A percentile compares a stretch with the other conserved stretches of the same genome.
phyloP scores from a whole-genome alignment of 2,888 invertebrate genomes.

The Aphidius colemani region DNA sequence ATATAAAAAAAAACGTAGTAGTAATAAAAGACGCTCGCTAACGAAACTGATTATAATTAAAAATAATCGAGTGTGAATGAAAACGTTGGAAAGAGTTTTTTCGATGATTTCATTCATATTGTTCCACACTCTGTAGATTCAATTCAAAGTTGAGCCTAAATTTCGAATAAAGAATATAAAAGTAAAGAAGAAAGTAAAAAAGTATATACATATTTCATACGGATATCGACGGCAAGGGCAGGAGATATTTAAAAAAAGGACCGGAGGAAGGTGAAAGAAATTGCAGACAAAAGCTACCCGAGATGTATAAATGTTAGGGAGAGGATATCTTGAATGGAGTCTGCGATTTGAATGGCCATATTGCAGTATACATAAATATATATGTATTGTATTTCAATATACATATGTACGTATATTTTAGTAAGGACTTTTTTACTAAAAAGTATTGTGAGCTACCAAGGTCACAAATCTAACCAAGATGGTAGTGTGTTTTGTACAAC shows the following conservation, averaged over 20 bases:
- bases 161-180: conserved; percentile 11
- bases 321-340: conserved; percentile 54
- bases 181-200: conserved; percentile 17
- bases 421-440: conserved; percentile 48
- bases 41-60: too few relatives aligned
- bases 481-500: background rate
- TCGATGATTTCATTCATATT: background rate
- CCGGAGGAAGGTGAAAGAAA: conserved; percentile 34
- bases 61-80: background rate
- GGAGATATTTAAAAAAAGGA: conserved; percentile 30
- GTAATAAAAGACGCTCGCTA: background rate
- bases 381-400: conserved; percentile 8
- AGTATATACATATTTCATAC: background rate
- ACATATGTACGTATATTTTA: conserved; percentile 36
- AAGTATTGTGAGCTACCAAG: conserved; percentile 53
- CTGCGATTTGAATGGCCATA: conserved; percentile 54
- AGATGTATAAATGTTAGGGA: conserved; percentile 30
- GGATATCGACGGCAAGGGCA: conserved; percentile 10
- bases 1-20: conserved; percentile 7
- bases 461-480: conserved; percentile 49
- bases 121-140: background rate
- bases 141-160: background rate
- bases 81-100: background rate
- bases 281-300: conserved; percentile 32
- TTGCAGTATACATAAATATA: background rate